These are phyloP conservation scores for Globia sparganii DNA, from an alignment of 2,888 invertebrate species.

Conservation along the genomic window DNA sequence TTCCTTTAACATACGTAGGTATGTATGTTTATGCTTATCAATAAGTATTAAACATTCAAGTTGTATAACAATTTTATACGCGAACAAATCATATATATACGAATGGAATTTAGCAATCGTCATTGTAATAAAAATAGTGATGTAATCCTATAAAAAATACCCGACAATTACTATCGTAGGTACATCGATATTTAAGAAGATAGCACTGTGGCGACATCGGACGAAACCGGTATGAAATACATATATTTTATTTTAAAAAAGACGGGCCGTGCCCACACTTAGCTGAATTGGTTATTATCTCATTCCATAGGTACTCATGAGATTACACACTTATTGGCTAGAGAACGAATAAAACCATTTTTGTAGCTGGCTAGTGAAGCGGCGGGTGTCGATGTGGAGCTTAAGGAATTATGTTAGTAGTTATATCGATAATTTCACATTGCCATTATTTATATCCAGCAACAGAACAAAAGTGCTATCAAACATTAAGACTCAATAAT, in stretches of 20 bases:
- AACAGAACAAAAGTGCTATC: background rate
- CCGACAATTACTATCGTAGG: slow-evolving; percentile 67
- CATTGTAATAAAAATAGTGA: slow-evolving; percentile 65
- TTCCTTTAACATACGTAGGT: background rate
- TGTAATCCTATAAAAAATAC: slow-evolving; percentile 64
- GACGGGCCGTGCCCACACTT: slow-evolving; percentile 86
- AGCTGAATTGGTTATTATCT: slow-evolving; percentile 86
- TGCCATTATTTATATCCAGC: background rate
- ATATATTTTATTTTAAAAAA: slow-evolving; percentile 79
- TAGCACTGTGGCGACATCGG: slow-evolving; percentile 81
- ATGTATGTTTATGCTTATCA: slow-evolving; percentile 9
- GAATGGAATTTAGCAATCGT: slow-evolving; percentile 55
- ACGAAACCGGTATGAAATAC: slow-evolving; percentile 85
- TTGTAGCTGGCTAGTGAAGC: slow-evolving; percentile 79
- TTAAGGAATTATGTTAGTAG: slow-evolving; percentile 40
- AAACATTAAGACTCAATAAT: background rate
- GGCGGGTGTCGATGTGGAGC: slow-evolving; percentile 41
- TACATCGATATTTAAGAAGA: slow-evolving; percentile 72
- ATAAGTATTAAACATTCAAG: slow-evolving; percentile 36
- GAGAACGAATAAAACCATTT: slow-evolving; percentile 87
- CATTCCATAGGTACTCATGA: slow-evolving; percentile 85
- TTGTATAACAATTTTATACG: slow-evolving; percentile 44
- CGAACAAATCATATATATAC: slow-evolving; percentile 41
- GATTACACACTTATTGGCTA: slow-evolving; percentile 89
- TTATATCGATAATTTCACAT: slow-evolving; percentile 14